Conservation (phyloP, 2,797 vertebrate species). For the Labeo calbasu region DNA sequence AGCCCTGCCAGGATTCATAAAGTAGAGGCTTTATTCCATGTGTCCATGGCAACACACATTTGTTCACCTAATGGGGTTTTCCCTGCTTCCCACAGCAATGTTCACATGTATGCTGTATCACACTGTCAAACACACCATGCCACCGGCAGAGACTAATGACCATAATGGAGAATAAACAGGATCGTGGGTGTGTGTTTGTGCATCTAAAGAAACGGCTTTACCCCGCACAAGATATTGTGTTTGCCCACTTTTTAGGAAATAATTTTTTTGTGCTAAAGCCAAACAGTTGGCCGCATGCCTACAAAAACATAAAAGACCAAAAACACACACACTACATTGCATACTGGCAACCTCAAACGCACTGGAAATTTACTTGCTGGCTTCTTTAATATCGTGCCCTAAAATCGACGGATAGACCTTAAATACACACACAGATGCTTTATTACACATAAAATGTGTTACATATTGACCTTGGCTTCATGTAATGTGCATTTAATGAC, state of each 20-base stretch:
- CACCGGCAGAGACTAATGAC: background rate
- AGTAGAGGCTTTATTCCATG: background rate
- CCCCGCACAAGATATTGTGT: background rate
- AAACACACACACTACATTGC: constrained; percentile 5
- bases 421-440: background rate
- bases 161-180: constrained; percentile 1
- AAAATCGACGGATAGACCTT: background rate
- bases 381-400: background rate
- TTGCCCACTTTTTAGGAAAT: background rate
- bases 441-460: background rate
- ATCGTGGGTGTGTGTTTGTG: background rate
- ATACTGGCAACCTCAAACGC: constrained; percentile 47
- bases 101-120: background rate
- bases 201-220: no score
- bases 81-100: constrained; percentile 14
- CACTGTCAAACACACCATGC: background rate
- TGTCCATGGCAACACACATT: constrained; percentile 32
- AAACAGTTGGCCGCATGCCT: background rate
- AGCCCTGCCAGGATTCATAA: background rate
- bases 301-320: background rate
- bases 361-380: background rate
- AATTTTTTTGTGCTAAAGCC: background rate
- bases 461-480: background rate
- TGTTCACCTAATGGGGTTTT: background rate
- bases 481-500: background rate